These are phyloP conservation scores for Mellivora capensis DNA, from an alignment of 2,113 vertebrate genomes.

Conservation along the genomic window DNA sequence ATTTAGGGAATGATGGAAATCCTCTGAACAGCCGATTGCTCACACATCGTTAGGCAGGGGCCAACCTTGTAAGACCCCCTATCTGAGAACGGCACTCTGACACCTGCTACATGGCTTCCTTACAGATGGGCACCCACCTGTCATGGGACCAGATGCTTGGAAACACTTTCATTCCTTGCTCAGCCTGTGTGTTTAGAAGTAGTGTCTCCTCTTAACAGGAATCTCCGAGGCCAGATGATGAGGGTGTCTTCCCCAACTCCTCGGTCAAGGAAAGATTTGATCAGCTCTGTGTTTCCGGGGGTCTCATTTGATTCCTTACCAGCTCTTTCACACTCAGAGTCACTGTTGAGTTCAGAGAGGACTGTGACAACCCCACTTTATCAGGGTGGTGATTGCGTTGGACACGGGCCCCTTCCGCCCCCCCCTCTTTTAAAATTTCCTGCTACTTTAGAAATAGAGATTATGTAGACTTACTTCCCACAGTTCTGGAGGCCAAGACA, in stretches of 20 bases:
- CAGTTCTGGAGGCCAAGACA: background rate
- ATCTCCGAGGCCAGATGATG: too few relatives aligned
- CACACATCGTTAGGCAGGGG: background rate
- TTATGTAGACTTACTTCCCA: background rate
- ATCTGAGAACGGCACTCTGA: background rate
- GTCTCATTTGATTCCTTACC: background rate
- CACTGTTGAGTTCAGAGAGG: background rate
- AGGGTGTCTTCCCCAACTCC: background rate
- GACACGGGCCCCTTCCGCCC: background rate
- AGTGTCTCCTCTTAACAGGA: background rate
- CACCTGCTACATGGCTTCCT: background rate
- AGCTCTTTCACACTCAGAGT: background rate
- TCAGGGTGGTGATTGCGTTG: background rate
- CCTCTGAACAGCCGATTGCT: background rate
- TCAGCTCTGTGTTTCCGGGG: background rate
- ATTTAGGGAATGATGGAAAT: background rate
- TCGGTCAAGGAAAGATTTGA: background rate
- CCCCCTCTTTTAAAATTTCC: background rate
- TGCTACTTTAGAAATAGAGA: background rate
- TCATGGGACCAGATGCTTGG: background rate
- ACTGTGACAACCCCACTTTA: accelerated
- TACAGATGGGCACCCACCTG: background rate
- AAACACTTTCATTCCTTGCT: background rate
- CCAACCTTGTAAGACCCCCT: background rate
- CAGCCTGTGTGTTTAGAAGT: background rate